Evolutionary conservation across 2,113 vertebrate species (phyloP), one percentile per base, ranked within the genome.

Genomic region (Monopterus albus): DNA sequence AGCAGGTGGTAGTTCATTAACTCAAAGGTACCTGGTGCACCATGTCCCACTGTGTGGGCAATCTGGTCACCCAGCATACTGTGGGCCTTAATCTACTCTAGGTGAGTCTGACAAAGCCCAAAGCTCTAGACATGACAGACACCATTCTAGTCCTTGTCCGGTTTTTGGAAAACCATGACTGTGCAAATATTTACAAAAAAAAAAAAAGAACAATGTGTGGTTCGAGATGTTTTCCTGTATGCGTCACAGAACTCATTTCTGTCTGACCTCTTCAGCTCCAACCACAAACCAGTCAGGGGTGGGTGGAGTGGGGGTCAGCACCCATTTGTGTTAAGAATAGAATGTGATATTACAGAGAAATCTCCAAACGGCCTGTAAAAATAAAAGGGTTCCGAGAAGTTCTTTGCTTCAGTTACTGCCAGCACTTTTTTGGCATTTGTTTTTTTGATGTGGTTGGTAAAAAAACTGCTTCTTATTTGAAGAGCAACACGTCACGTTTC

Each of bases 301-400:
- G n/a, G n/a, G n/a, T n/a, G n/a, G n/a, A n/a, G n/a, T n/a, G 79
- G 61, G 71, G 64, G 74, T 35, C 28, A 6, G 55, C 83, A 79
- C 62, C 72, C 33, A 57, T 78, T 73, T 62, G 67, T 33, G 71
- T 88, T 91, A 89, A 89, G 88, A 92, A 92, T 90, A 92, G 91
- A 91, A 89, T 81, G 83, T 55, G 81, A 87, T 90, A 88, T 87
- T 75, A 81, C 47, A 69, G 64, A 89, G 85, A 86, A 91, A 92
- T 91, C 87, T 90, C 90, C 87, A 61, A 85, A 82, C 40, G 56
- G 86, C 81, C 85, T 89, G 86, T 91, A 88, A 91, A 92, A 93
- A 87, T 63, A 87, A 85, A 87, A 83, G 72, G 84, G 86, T 92
- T 93, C 89, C 83, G 88, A 92, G 91, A 92, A 92, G 77, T 76